Conservation (phyloP, 2,888 invertebrate genomes). For the Eupithecia insigniata region DNA sequence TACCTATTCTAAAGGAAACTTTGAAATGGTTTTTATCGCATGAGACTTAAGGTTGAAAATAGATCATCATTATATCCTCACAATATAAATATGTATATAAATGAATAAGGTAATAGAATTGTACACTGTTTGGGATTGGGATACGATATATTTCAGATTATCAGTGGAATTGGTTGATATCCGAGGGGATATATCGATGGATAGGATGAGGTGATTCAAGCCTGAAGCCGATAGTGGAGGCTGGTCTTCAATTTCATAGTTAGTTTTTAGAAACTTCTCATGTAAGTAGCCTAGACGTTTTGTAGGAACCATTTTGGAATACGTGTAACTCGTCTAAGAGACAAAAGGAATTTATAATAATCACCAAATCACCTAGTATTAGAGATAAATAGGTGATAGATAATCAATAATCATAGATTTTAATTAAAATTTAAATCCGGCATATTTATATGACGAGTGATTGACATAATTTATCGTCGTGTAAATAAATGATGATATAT, state of each 20-base stretch:
- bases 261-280: slow-evolving; percentile 21
- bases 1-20: not conserved
- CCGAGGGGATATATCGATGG: not conserved
- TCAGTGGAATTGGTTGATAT: not conserved
- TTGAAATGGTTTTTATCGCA: not conserved
- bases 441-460: slow-evolving; percentile 10
- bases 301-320: slow-evolving; percentile 56
- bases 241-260: slow-evolving; percentile 18
- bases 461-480: slow-evolving; percentile 19
- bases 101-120: not conserved
- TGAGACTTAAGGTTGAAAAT: not conserved
- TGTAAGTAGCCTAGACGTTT: slow-evolving; percentile 53
- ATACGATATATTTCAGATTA: not conserved
- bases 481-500: not conserved
- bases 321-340: slow-evolving; percentile 59
- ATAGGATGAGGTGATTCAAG: not conserved
- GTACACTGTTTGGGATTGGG: slow-evolving; percentile 3
- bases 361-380: slow-evolving; percentile 38
- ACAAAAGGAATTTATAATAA: slow-evolving; percentile 68
- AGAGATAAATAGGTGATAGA: slow-evolving; percentile 22
- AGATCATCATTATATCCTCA: not conserved
- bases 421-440: not conserved
- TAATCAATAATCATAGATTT: slow-evolving; percentile 3
- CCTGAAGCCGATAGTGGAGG: not conserved
- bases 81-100: no score